These are phyloP conservation scores for Dipus sagitta DNA, from an alignment of 2,797 vertebrate genomes.

Conservation along the genomic window DNA sequence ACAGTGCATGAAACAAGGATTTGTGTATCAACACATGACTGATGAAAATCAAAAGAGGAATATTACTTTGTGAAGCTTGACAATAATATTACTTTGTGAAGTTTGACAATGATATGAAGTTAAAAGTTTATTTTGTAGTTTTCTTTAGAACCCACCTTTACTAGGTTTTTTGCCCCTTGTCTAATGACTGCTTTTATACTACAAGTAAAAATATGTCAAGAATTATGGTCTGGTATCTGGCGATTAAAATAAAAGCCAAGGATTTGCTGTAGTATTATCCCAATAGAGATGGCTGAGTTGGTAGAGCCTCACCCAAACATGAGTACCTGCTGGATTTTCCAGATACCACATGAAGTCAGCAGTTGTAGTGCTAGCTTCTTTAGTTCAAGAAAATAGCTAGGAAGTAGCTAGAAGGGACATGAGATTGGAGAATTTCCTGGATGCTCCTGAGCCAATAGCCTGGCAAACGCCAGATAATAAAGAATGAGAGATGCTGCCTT, in stretches of 20 bases:
- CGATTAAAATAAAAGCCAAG: background rate
- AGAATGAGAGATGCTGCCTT: too few relatives aligned
- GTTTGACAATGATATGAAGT: background rate
- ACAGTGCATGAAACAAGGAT: background rate
- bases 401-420: too few relatives aligned
- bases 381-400: too few relatives aligned
- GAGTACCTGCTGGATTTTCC: too few relatives aligned
- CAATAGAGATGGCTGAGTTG: background rate
- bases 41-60: background rate
- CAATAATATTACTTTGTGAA: background rate
- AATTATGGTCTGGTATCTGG: background rate
- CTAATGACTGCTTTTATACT: background rate
- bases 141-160: background rate
- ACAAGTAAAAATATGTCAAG: background rate
- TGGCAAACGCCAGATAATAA: too few relatives aligned
- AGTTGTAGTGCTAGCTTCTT: too few relatives aligned
- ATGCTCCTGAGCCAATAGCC: too few relatives aligned
- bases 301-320: too few relatives aligned
- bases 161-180: background rate
- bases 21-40: slow-evolving; percentile 7
- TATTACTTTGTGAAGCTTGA: background rate
- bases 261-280: background rate
- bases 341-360: too few relatives aligned
- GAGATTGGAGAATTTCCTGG: too few relatives aligned
- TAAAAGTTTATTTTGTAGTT: background rate